phyloP scores from a whole-genome alignment of 2,888 invertebrate genomes.

The Dorcus hopei region DNA sequence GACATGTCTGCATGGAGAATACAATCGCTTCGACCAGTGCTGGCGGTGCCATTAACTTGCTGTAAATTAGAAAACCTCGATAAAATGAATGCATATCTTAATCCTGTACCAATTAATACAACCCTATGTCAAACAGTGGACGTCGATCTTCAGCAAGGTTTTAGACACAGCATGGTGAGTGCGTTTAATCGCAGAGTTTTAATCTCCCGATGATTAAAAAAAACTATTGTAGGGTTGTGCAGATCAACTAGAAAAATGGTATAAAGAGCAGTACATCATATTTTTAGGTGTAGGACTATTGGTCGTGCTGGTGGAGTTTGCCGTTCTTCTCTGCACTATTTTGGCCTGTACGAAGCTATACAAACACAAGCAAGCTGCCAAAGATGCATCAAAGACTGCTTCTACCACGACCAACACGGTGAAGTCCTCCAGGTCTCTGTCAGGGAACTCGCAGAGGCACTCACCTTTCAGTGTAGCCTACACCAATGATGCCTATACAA shows the following conservation, averaged over 20 bases:
- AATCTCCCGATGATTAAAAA: constrained; percentile 7
- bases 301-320: constrained; percentile 69
- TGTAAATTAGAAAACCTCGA: constrained; percentile 62
- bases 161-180: constrained; percentile 58
- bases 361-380: constrained; percentile 50
- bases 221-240: constrained; percentile 51
- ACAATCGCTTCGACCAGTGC: constrained; percentile 61
- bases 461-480: constrained; percentile 30
- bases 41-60: constrained; percentile 38
- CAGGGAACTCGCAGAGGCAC: constrained; percentile 3
- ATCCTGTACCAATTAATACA: constrained; percentile 71
- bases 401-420: constrained; percentile 7
- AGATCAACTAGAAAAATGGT: constrained; percentile 70
- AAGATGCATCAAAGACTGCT: constrained; percentile 11
- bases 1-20: constrained; percentile 78
- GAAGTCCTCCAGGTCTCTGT: constrained; percentile 10
- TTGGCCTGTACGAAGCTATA: constrained; percentile 66
- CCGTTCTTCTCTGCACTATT: constrained; percentile 67
- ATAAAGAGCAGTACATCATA: constrained; percentile 69
- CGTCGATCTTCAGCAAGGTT: constrained; percentile 55
- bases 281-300: constrained; percentile 65
- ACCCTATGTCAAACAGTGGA: constrained; percentile 68
- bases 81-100: constrained; percentile 60
- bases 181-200: background rate
- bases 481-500: constrained; percentile 45